These are phyloP conservation scores for Cataglyphis cursor DNA, from an alignment of 2,888 invertebrate species.

Conservation along the genomic window DNA sequence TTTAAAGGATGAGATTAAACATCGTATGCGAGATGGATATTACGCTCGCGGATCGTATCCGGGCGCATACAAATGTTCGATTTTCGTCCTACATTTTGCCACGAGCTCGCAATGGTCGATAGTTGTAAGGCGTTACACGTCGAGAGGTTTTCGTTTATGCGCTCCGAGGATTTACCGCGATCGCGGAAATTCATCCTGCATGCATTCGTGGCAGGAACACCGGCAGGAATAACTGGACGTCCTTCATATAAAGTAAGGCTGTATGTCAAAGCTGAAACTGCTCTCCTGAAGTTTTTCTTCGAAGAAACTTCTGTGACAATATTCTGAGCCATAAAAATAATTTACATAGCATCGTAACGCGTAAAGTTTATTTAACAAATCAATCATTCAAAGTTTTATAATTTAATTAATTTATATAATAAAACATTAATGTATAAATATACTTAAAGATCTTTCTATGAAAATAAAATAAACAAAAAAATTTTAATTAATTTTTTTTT, in stretches of 20 bases:
- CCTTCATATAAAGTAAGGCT: slow-evolving; percentile 19
- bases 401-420: background rate
- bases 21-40: slow-evolving; percentile 32
- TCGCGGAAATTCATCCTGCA: slow-evolving; percentile 48
- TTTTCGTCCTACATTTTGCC: slow-evolving; percentile 45
- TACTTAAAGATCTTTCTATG: background rate
- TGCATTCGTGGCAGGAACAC: background rate
- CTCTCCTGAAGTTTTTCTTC: slow-evolving; percentile 14
- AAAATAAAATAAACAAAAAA: background rate
- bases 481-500: background rate
- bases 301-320: slow-evolving; percentile 14
- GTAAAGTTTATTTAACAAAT: background rate
- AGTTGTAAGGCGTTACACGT: slow-evolving; percentile 54
- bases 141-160: slow-evolving; percentile 48
- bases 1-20: slow-evolving; percentile 41
- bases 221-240: slow-evolving; percentile 41
- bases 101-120: slow-evolving; percentile 27
- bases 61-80: slow-evolving; percentile 60
- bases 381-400: background rate
- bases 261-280: slow-evolving; percentile 33
- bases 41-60: slow-evolving; percentile 41
- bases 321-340: slow-evolving; percentile 9
- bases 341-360: slow-evolving; percentile 14
- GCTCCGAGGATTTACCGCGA: slow-evolving; percentile 42
- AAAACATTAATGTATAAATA: background rate